Evolutionary conservation across 2,797 vertebrate species (phyloP).

Genomic region (Siniperca undulata): DNA sequence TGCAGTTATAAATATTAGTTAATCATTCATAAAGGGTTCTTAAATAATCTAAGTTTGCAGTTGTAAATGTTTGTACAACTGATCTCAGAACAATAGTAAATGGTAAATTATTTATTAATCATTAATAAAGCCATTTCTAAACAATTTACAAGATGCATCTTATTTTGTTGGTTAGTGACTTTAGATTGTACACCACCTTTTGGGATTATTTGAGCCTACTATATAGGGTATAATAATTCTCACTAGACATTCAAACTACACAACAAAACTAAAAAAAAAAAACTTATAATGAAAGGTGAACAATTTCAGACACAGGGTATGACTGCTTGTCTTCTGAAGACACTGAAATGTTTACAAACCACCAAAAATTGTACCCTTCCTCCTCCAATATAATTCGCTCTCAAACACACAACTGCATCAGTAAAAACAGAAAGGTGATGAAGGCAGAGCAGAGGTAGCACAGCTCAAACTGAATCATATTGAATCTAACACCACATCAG

Average conservation of each 20-base stretch:
- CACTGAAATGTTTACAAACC: not conserved
- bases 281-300: not conserved
- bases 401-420: not conserved
- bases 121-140: not conserved
- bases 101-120: not conserved
- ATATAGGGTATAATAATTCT: not conserved
- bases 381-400: not conserved
- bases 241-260: not conserved
- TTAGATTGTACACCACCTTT: not conserved
- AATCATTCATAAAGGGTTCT: not conserved
- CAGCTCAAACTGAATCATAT: conserved; percentile 18
- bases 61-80: not conserved
- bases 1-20: not conserved
- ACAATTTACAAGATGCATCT: not conserved
- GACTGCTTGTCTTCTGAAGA: not conserved
- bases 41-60: not conserved
- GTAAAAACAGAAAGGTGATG: conserved; percentile 7
- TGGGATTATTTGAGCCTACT: not conserved
- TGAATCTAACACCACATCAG: conserved; percentile 21
- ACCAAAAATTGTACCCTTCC: not conserved
- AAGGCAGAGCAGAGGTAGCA: conserved; percentile 17
- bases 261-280: not conserved
- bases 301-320: not conserved
- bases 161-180: no score
- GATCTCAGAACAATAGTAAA: not conserved